phyloP scores from a whole-genome alignment of 2,888 invertebrate species.

The Eupithecia inturbata region DNA sequence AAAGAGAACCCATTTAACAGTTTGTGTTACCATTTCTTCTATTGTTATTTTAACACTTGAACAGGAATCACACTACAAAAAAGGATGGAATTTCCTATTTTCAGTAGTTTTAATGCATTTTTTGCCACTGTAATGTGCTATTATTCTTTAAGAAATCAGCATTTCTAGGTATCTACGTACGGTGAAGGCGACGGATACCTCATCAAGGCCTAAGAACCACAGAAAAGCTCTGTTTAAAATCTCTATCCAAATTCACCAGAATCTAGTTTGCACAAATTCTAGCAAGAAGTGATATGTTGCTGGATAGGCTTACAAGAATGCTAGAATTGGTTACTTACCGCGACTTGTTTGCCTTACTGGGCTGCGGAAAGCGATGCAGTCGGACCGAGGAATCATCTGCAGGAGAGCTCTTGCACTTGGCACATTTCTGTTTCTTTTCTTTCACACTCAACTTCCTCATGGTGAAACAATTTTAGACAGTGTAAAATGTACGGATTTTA shows the following conservation, averaged over 20 bases:
- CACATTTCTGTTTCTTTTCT: conserved; percentile 28
- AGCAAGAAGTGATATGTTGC: not conserved
- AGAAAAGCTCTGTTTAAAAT: not conserved
- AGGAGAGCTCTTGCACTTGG: conserved; percentile 23
- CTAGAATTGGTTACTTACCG: conserved; percentile 17
- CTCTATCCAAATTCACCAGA: not conserved
- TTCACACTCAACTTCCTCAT: conserved; percentile 16
- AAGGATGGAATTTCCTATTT: too few species aligned
- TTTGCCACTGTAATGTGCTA: too few species aligned
- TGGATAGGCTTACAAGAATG: not conserved
- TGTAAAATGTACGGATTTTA: not conserved
- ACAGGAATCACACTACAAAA: too few species aligned
- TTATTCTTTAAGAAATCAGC: too few species aligned
- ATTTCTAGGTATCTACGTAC: too few species aligned
- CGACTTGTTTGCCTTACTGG: conserved; percentile 19
- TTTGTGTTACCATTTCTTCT: too few species aligned
- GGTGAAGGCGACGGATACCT: too few species aligned
- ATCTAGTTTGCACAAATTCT: not conserved
- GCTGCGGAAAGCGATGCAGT: conserved; percentile 28
- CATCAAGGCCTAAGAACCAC: not conserved
- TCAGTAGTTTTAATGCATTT: too few species aligned
- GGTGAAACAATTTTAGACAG: not conserved
- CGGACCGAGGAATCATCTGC: conserved; percentile 19
- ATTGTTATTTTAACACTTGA: too few species aligned
- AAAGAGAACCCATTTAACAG: too few species aligned